Percentiles rank a stretch among this genome's conserved stretches.
phyloP scores from a whole-genome alignment of 2,888 invertebrate genomes.

The Oscheius onirici region DNA sequence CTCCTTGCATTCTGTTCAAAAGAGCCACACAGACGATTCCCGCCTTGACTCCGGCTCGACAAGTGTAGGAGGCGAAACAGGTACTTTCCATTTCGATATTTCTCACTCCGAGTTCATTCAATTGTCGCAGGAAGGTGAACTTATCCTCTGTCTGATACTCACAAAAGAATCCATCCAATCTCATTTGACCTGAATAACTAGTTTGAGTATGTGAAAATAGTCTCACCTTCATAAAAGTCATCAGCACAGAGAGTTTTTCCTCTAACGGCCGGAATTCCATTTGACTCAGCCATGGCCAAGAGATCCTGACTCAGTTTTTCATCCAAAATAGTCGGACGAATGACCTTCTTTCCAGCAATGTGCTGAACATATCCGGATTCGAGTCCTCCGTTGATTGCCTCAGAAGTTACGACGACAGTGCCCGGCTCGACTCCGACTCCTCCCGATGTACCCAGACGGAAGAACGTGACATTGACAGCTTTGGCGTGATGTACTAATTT shows the following conservation, averaged over 20 bases:
- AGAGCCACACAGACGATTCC: conserved; percentile 94
- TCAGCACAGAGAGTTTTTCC: conserved; percentile 96
- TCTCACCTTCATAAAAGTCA: conserved; percentile 91
- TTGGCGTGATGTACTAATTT: conserved; percentile 94
- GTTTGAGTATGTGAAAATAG: background rate
- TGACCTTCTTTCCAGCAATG: conserved; percentile 82
- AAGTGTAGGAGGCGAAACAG: conserved; percentile 90
- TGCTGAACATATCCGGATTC: conserved; percentile 76
- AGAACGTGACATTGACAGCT: conserved; percentile 84
- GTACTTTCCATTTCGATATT: conserved; percentile 94
- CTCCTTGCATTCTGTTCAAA: conserved; percentile 89
- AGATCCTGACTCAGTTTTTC: conserved; percentile 83
- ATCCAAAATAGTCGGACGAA: conserved; percentile 82
- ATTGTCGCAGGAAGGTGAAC: conserved; percentile 83
- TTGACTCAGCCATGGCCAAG: conserved; percentile 76
- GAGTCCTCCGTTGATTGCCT: conserved; percentile 87
- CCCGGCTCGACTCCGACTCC: conserved; percentile 75
- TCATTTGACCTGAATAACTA: conserved; percentile 82
- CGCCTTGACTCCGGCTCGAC: conserved; percentile 80
- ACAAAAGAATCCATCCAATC: conserved; percentile 95
- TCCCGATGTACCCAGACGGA: conserved; percentile 87
- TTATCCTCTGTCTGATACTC: conserved; percentile 90
- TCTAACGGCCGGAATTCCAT: conserved; percentile 79
- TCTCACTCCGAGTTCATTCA: conserved; percentile 81
- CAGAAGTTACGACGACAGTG: conserved; percentile 90